Conservation (phyloP, 2,113 vertebrate genomes). For the Mormoops blainvillei region DNA sequence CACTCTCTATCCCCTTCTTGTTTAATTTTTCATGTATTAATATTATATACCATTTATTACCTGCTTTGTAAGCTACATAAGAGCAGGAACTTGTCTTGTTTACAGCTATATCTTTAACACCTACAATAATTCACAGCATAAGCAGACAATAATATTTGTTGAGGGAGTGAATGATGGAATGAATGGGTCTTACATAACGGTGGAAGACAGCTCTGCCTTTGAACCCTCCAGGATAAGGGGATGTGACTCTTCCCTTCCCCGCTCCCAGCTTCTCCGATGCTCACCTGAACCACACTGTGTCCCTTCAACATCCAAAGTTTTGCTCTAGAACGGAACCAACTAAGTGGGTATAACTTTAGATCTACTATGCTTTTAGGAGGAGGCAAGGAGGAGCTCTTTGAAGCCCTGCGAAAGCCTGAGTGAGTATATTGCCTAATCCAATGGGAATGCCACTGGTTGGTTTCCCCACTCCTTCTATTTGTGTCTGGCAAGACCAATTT, state of each 20-base stretch:
- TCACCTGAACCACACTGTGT: not conserved
- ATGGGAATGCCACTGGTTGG: not conserved
- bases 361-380: not conserved
- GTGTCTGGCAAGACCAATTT: not conserved
- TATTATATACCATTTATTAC: not conserved
- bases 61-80: not conserved
- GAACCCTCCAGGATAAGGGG: not conserved
- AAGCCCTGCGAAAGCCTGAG: not conserved
- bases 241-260: not conserved
- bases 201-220: not conserved
- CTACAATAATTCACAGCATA: not conserved
- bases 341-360: not conserved
- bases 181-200: not conserved
- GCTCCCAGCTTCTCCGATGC: not conserved
- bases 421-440: not conserved
- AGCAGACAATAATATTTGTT: not conserved
- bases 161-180: not conserved
- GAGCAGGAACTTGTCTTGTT: not conserved
- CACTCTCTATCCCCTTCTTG: not conserved
- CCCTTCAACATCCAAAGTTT: not conserved
- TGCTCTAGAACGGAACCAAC: not conserved
- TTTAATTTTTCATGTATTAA: not conserved
- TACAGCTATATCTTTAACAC: not conserved
- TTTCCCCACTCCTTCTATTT: not conserved
- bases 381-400: not conserved